Conservation (phyloP, 1,140 invertebrate species). For the Potamilus streckersoni region DNA sequence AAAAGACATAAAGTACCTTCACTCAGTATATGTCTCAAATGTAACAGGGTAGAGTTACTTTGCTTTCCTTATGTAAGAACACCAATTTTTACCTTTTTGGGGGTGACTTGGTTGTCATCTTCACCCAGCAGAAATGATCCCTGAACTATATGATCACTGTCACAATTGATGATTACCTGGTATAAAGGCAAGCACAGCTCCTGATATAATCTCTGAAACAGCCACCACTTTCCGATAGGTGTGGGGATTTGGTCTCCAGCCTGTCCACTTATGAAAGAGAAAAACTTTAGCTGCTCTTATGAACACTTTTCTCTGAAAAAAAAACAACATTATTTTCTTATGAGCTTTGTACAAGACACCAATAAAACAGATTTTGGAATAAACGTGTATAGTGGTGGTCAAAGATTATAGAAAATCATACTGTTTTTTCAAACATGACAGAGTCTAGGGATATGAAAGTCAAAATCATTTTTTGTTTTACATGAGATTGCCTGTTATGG, state of each 20-base stretch:
- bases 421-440: too few relatives aligned
- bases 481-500: too few relatives aligned
- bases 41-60: too few relatives aligned
- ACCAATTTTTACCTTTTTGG: neutral
- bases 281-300: constrained; percentile 98
- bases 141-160: neutral
- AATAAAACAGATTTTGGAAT: too few relatives aligned
- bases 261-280: constrained; percentile 76
- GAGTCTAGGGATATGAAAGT: too few relatives aligned
- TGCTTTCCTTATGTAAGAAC: neutral
- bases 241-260: constrained; percentile 80
- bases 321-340: constrained; percentile 4
- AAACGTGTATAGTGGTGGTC: too few relatives aligned
- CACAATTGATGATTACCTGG: constrained; percentile 73
- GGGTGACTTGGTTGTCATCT: too few relatives aligned
- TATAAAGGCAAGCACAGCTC: constrained; percentile 86
- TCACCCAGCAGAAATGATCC: neutral
- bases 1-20: too few relatives aligned
- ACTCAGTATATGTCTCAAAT: neutral
- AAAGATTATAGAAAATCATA: too few relatives aligned
- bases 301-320: constrained; percentile 92
- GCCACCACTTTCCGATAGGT: constrained; percentile 88
- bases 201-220: constrained; percentile 89
- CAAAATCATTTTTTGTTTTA: too few relatives aligned
- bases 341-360: too few relatives aligned